phyloP scores from a whole-genome alignment of 2,113 vertebrate species.

The Oncorhynchus keta region DNA sequence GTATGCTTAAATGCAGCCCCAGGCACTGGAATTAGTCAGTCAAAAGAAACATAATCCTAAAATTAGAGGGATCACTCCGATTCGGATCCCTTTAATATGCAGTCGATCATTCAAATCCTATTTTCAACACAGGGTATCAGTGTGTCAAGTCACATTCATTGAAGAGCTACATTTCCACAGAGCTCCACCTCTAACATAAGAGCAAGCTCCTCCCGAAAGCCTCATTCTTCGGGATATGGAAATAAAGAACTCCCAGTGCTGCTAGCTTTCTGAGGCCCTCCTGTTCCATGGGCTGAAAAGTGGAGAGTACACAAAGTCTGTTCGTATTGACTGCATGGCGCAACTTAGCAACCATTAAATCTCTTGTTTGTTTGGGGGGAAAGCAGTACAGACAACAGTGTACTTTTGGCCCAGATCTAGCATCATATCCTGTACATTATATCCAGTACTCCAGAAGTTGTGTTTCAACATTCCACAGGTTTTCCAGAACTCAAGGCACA shows the following conservation, averaged over 20 bases:
- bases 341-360: not conserved
- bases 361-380: not conserved
- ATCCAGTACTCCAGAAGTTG: not conserved
- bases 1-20: slow-evolving; percentile 1
- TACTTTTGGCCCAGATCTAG: not conserved
- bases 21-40: slow-evolving; percentile 7
- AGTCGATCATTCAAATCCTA: not conserved
- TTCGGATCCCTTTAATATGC: slow-evolving; percentile 7
- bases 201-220: no score
- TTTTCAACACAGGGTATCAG: not conserved
- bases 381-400: not conserved
- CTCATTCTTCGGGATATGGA: no score
- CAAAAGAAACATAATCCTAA: slow-evolving; percentile 19
- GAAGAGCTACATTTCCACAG: not conserved
- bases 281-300: no score
- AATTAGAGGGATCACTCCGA: not conserved
- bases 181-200: not conserved
- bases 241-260: no score
- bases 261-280: no score
- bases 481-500: not conserved
- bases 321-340: not conserved
- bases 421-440: not conserved
- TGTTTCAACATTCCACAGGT: not conserved
- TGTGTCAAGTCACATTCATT: not conserved
- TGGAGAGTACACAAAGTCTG: not conserved